Percentiles rank a stretch among this genome's conserved stretches.
Conservation (phyloP, 1,140 invertebrate species). For the Drosophila bocqueti region DNA sequence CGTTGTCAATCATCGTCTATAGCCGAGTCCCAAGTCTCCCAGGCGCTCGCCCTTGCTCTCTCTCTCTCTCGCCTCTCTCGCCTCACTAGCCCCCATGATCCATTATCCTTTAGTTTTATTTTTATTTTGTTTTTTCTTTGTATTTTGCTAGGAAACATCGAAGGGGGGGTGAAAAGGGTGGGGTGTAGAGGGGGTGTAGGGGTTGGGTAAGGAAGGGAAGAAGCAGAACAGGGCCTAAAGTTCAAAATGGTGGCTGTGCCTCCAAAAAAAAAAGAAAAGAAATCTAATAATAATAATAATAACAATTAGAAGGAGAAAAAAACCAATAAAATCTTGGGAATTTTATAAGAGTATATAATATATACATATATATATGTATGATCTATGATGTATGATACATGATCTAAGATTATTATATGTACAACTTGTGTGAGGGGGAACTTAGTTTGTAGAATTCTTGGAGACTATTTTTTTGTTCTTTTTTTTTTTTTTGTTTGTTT, state of each 20-base stretch:
- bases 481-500: conserved; percentile 26
- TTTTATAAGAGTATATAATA: conserved; percentile 15
- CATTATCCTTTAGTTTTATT: background rate
- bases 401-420: conserved; percentile 9
- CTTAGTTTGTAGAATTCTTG: conserved; percentile 41
- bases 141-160: conserved; percentile 22
- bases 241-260: conserved; percentile 80
- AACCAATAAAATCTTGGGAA: conserved; percentile 10
- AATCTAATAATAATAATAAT: conserved; percentile 21
- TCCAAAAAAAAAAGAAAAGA: conserved; percentile 41
- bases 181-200: background rate
- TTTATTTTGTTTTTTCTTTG: background rate
- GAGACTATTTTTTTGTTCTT: conserved; percentile 25
- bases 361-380: conserved; percentile 1
- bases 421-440: conserved; percentile 29
- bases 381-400: too few relatives aligned
- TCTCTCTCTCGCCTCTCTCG: background rate
- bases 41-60: background rate
- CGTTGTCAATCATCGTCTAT: conserved; percentile 58
- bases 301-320: conserved; percentile 20
- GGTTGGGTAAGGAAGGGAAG: background rate
- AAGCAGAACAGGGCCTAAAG: conserved; percentile 67
- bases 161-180: conserved; percentile 3
- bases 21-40: conserved; percentile 11
- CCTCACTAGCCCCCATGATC: background rate